Evolutionary conservation across 2,113 vertebrate species (phyloP), one percentile per base, ranked within the genome.

Genomic region (Hydrolagus affinis): DNA sequence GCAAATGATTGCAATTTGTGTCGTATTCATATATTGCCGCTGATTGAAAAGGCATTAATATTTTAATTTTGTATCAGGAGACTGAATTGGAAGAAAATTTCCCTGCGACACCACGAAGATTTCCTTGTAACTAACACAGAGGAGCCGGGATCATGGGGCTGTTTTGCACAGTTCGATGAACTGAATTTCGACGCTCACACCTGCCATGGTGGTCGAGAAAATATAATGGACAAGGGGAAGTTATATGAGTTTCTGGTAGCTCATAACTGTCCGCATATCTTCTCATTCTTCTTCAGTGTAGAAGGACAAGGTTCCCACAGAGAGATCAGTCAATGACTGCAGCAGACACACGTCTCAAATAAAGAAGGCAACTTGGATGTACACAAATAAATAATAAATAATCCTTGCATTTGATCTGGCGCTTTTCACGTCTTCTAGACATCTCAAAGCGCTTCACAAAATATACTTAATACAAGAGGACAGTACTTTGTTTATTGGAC

Each of bases 391-490:
- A n/a, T n/a, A n/a, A n/a, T n/a, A n/a, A n/a, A n/a, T n/a, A n/a
- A n/a, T n/a, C n/a, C n/a, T n/a, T n/a, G n/a, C n/a, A n/a, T n/a
- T n/a, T n/a, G n/a, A n/a, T n/a, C n/a, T n/a, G n/a, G n/a, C n/a
- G n/a, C n/a, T n/a, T n/a, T n/a, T n/a, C n/a, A n/a, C n/a, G n/a
- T n/a, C n/a, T n/a, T n/a, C n/a, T n/a, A n/a, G n/a, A n/a, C n/a
- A n/a, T n/a, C n/a, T n/a, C n/a, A n/a, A n/a, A n/a, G n/a, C n/a
- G n/a, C n/a, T n/a, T n/a, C n/a, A 74, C 3, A 19, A 8, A 74
- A 74, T 83, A 83, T 83, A 30, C 60, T 30, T 66, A 8, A 83
- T 57, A n/a, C n/a, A n/a, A n/a, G n/a, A n/a, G n/a, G n/a, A n/a
- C n/a, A n/a, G n/a, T 44, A 6, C 2, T 44, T 44, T 6, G 6